A percentile compares a stretch with the other conserved stretches of the same genome.
Conservation (phyloP, 2,113 vertebrate species). For the Atlantisia rogersi region DNA sequence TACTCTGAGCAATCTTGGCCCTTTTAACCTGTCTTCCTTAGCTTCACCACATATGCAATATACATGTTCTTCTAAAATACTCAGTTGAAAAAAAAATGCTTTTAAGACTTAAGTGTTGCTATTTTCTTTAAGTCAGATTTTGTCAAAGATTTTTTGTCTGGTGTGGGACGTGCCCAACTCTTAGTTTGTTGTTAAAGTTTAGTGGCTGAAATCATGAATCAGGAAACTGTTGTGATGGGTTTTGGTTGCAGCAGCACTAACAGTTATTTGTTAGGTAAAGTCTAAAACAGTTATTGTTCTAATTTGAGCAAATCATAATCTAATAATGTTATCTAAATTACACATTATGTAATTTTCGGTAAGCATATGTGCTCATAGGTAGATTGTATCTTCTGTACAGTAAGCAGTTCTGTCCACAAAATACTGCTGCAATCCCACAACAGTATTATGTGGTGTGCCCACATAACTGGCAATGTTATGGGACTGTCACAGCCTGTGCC, state of each 20-base stretch:
- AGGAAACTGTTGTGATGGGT: background rate
- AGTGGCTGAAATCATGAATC: background rate
- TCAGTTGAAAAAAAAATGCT: background rate
- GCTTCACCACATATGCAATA: background rate
- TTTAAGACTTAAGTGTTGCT: background rate
- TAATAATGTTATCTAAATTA: conserved; percentile 52
- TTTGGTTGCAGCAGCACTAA: background rate
- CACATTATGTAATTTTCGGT: background rate
- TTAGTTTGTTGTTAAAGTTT: background rate
- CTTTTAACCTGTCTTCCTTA: background rate
- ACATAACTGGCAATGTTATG: conserved; percentile 3
- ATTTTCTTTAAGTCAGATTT: background rate
- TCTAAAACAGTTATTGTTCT: background rate
- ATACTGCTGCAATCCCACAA: conserved; percentile 8
- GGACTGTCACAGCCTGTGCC: conserved; percentile 23
- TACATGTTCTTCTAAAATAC: background rate
- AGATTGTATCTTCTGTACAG: background rate
- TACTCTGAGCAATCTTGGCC: background rate
- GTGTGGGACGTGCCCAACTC: background rate
- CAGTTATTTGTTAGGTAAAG: background rate
- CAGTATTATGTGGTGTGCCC: conserved; percentile 36
- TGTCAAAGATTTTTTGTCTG: background rate
- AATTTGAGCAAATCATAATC: conserved; percentile 18
- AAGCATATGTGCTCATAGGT: conserved; percentile 2
- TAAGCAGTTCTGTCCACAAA: conserved; percentile 18